Conservation (phyloP, 92 coral and sea anemone species). For the Porites divaricata region DNA sequence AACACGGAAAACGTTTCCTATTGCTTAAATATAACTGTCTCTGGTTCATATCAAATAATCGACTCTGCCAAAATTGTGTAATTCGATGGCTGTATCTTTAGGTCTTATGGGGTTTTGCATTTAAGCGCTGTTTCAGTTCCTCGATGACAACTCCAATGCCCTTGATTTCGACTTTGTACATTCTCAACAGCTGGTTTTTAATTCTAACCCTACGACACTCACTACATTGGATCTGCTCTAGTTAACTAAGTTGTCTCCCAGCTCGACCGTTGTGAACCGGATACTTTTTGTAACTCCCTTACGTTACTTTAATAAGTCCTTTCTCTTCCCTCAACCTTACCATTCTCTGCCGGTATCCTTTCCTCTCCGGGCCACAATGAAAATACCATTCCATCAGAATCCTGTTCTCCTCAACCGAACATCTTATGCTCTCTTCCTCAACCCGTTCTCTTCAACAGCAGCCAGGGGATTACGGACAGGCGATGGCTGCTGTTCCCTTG, state of each 20-base stretch:
- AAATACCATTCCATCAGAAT: constrained; percentile 45
- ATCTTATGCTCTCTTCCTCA: constrained; percentile 23
- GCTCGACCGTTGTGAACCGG: too few relatives aligned
- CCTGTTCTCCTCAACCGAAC: constrained; percentile 11
- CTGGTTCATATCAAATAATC: constrained; percentile 18
- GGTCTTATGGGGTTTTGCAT: constrained; percentile 19
- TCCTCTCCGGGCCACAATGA: constrained; percentile 1
- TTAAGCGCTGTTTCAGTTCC: constrained; percentile 24
- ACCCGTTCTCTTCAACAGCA: constrained; percentile 40
- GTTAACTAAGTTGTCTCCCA: too few relatives aligned
- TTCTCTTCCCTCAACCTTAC: too few relatives aligned
- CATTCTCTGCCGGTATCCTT: background rate
- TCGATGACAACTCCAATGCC: constrained; percentile 23
- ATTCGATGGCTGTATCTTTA: constrained; percentile 30
- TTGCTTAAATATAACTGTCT: constrained; percentile 23
- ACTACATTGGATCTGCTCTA: too few relatives aligned
- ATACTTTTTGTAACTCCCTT: too few relatives aligned
- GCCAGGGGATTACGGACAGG: constrained; percentile 22
- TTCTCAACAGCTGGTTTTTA: background rate
- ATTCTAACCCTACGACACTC: too few relatives aligned
- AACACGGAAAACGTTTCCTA: too few relatives aligned
- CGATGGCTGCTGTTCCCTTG: constrained; percentile 28
- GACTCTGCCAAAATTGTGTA: constrained; percentile 12
- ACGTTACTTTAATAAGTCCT: too few relatives aligned
- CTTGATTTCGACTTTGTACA: constrained; percentile 36